phyloP scores from a whole-genome alignment of 2,888 invertebrate species.

The Sinotaia quadrata region DNA sequence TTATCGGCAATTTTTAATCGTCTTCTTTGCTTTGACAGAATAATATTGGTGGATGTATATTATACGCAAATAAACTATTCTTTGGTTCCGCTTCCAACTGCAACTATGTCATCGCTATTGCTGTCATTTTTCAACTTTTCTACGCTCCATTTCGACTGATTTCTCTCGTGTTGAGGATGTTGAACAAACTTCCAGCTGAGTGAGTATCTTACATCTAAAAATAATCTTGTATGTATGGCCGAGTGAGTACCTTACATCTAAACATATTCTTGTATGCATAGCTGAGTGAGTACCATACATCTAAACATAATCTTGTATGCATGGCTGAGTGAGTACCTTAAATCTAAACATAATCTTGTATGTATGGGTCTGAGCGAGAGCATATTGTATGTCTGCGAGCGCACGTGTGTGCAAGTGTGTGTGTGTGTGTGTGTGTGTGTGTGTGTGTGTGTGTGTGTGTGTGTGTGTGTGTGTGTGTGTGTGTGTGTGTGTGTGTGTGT shows the following conservation, averaged over 20 bases:
- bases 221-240: no score
- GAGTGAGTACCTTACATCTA: no score
- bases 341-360: no score
- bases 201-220: constrained; percentile 20
- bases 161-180: constrained; percentile 13
- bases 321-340: no score
- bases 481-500: constrained; percentile 10
- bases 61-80: constrained; percentile 1
- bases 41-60: constrained; percentile 12
- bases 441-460: neutral
- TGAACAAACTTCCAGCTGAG: constrained; percentile 32
- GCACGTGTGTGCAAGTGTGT: no score
- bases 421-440: neutral
- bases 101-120: constrained; percentile 36
- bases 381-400: neutral
- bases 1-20: no score
- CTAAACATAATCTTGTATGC: no score
- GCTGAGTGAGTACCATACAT: no score
- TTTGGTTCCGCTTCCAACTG: constrained; percentile 28
- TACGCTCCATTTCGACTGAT: constrained; percentile 25
- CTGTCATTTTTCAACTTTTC: constrained; percentile 34
- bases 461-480: neutral
- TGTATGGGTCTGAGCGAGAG: no score
- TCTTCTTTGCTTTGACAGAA: constrained; percentile 20
- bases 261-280: no score